Conservation (phyloP, 1,140 invertebrate genomes). For the Coenobita brevimanus region DNA sequence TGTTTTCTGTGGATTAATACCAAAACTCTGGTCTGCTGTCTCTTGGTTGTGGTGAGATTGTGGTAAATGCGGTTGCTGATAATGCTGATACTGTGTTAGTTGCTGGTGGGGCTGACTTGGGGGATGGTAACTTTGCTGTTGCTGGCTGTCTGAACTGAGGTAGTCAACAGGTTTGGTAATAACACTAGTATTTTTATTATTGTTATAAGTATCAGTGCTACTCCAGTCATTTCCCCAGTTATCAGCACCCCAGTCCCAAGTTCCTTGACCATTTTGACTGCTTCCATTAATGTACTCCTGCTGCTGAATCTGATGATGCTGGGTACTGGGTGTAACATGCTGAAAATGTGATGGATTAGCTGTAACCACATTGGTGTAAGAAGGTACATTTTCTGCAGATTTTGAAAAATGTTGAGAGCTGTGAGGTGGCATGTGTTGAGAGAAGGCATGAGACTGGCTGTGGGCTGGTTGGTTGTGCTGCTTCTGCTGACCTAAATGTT, state of each 20-base stretch:
- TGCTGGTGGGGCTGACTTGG: not conserved
- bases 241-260: constrained; percentile 33
- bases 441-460: not conserved
- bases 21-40: not conserved
- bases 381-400: not conserved
- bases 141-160: constrained; percentile 7
- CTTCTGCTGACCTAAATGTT: constrained; percentile 3
- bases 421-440: not conserved
- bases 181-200: constrained; percentile 34
- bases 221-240: constrained; percentile 49
- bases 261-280: constrained; percentile 29
- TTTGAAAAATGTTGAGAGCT: not conserved
- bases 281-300: constrained; percentile 39
- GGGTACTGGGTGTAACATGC: not conserved
- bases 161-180: constrained; percentile 22
- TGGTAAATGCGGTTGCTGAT: not conserved
- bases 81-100: not conserved
- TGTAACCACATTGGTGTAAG: not conserved
- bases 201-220: constrained; percentile 21
- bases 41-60: not conserved
- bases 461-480: not conserved
- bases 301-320: not conserved
- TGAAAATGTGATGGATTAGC: not conserved
- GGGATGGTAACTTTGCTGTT: not conserved
- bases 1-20: not conserved